phyloP scores from a whole-genome alignment of 2,113 vertebrate genomes.

The Oreochromis aureus region DNA sequence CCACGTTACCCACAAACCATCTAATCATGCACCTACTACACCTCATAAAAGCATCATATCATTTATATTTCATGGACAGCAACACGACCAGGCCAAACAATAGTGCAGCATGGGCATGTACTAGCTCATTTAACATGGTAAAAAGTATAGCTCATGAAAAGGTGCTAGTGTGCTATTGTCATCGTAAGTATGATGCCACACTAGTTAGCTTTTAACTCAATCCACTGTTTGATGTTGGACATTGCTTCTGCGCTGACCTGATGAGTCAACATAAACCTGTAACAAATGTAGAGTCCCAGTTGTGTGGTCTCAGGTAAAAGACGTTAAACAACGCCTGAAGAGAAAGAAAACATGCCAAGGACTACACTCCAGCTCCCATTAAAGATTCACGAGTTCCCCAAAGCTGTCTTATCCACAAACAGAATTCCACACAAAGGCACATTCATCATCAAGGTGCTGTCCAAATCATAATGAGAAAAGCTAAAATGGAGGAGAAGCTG shows the following conservation, averaged over 20 bases:
- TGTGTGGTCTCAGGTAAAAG: constrained; percentile 1
- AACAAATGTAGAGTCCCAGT: background rate
- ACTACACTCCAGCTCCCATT: constrained; percentile 17
- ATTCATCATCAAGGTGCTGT: constrained; percentile 60
- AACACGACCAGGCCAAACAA: background rate
- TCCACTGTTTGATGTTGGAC: background rate
- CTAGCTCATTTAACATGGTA: background rate
- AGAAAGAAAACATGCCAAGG: constrained; percentile 27
- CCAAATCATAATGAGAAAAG: constrained; percentile 55
- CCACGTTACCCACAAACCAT: background rate
- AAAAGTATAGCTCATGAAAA: background rate
- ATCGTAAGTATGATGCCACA: background rate
- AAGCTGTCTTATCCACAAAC: constrained; percentile 16
- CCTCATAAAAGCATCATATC: background rate
- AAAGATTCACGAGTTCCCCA: constrained; percentile 35
- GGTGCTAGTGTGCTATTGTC: background rate
- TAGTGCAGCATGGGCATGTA: background rate
- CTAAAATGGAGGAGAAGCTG: constrained; percentile 40
- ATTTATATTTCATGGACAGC: background rate
- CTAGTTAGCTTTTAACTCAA: background rate
- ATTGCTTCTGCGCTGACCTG: background rate
- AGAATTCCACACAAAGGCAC: constrained; percentile 24
- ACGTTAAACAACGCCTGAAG: constrained; percentile 6
- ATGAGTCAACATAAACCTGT: background rate
- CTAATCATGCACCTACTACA: background rate